A percentile compares a stretch with the other conserved stretches of the same genome.
Conservation (phyloP, 2,113 vertebrate species). For the Phylloscopus whistleri region DNA sequence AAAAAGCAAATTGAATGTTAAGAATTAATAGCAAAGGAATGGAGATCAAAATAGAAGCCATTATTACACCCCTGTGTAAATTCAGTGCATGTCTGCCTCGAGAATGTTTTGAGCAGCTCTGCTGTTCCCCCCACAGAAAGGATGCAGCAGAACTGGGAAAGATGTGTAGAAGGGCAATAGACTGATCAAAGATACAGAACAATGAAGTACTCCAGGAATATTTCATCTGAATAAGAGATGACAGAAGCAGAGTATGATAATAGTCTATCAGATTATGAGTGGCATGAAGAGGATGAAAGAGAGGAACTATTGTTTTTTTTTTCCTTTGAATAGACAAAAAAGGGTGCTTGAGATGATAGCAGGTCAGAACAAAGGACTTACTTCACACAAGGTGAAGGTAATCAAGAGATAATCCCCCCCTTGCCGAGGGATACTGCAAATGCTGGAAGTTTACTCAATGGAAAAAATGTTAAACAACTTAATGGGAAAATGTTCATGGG, state of each 20-base stretch:
- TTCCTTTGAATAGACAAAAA: constrained; percentile 24
- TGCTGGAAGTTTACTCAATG: neutral
- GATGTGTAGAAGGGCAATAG: neutral
- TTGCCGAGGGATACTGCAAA: neutral
- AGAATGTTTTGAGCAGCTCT: neutral
- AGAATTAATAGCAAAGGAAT: constrained; percentile 18
- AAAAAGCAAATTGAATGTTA: constrained; percentile 37
- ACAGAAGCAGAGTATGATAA: constrained; percentile 25
- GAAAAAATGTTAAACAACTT: neutral
- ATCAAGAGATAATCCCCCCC: neutral
- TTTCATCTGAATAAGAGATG: constrained; percentile 30
- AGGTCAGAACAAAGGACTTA: neutral
- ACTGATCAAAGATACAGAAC: constrained; percentile 32
- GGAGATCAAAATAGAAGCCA: constrained; percentile 22
- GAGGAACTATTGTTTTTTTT: neutral
- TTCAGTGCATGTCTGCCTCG: neutral
- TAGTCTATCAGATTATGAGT: constrained; percentile 36
- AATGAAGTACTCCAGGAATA: constrained; percentile 11
- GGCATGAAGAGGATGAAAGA: constrained; percentile 38
- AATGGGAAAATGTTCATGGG: neutral
- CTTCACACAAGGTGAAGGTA: neutral
- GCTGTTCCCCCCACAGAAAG: neutral
- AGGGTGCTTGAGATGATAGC: neutral
- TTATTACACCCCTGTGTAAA: neutral
- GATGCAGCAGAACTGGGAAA: neutral